Evolutionary conservation across 2,888 invertebrate species (phyloP), one percentile per base, ranked within the genome.

Genomic region (Ectropis crepuscularia): DNA sequence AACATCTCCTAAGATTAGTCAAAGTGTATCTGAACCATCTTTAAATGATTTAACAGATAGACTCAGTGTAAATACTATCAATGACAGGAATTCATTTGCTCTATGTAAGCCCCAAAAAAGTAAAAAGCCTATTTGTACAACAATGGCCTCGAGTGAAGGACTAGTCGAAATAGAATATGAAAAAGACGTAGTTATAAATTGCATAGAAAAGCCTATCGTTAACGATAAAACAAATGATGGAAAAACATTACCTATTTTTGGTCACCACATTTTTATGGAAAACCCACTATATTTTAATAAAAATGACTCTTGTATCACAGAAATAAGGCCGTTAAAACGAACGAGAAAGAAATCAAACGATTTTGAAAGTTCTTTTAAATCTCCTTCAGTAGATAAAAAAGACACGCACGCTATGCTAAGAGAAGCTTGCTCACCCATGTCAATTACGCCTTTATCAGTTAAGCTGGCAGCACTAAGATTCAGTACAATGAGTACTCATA

Each of bases 151-250:
- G 2, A 93, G 88, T 54, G 87, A 94, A 75, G 94, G 93, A 9
- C 82, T 93, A 64, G 94, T 94, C 50, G 93, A 94, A 81, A 94
- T 94, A 67, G 94, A 94, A 81, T 95, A 94, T 81, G 93, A 91
- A 53, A 74, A 82, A 76, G 89, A 83, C 83, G 84, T 83, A 86
- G 87, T 88, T 38, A 86, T 88, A 47, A 92, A 86, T 73, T 90
- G 88, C 76, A 70, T 83, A 78, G 90, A 92, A 82, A 88, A 88
- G 76, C 89, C 89, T 61, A 55, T 86, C 48, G 42, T 75, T 57
- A 71, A 81, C 9, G 77, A 79, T 39, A 83, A 83, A 61, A 69
- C 70, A 49, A 73, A 74, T 51, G 90, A 89, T 68, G 90, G 90
- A 71, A 89, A 89, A 16, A 93, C 93, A 8, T 74, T 93, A 58